Conservation (phyloP, 1,140 invertebrate species). For the Drosophila punjabiensis region DNA sequence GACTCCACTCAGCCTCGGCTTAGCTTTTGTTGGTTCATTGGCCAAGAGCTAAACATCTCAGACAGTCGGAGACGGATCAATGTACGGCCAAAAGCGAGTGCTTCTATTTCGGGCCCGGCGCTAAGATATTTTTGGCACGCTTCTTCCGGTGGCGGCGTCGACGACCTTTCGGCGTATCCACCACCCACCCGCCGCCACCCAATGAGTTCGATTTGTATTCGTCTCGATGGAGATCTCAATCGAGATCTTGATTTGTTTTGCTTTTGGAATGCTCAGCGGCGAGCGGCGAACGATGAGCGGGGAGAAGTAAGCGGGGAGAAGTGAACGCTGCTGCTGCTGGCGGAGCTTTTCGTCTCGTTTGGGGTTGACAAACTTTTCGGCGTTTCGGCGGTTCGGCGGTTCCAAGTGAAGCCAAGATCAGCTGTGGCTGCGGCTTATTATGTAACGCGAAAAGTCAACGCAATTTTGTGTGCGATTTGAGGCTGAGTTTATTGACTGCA, state of each 20-base stretch:
- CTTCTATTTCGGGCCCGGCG: constrained; percentile 64
- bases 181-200: constrained; percentile 17
- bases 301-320: background rate
- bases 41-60: constrained; percentile 11
- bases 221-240: constrained; percentile 18
- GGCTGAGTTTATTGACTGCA: constrained; percentile 65
- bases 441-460: constrained; percentile 73
- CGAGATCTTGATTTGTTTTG: constrained; percentile 39
- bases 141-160: constrained; percentile 68
- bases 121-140: constrained; percentile 80
- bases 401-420: constrained; percentile 46
- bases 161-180: constrained; percentile 61
- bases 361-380: constrained; percentile 63
- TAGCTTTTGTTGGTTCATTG: constrained; percentile 8
- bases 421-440: constrained; percentile 59
- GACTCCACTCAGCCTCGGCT: background rate
- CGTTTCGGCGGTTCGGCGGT: background rate
- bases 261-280: constrained; percentile 1
- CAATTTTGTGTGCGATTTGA: constrained; percentile 33
- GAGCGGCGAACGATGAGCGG: background rate
- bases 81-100: constrained; percentile 18
- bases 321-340: background rate
- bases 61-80: constrained; percentile 16
- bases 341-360: constrained; percentile 27
- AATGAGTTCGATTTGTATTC: constrained; percentile 29